phyloP scores from a whole-genome alignment of 1,140 invertebrate species.

The Megathymus violae region DNA sequence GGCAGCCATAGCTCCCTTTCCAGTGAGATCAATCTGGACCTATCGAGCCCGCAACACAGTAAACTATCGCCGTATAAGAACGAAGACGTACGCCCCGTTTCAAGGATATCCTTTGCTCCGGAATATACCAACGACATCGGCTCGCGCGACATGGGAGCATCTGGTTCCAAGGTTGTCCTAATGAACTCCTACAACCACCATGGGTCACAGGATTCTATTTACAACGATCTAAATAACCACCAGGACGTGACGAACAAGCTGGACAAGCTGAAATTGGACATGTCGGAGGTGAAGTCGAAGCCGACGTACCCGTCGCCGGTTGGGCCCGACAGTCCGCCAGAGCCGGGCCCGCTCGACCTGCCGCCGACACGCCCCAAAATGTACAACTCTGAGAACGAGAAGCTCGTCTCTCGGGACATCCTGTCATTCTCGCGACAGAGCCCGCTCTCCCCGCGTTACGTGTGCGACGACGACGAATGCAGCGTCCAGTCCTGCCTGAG shows the following conservation, averaged over 20 bases:
- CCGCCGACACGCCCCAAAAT: conserved; percentile 53
- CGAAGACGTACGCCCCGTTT: conserved; percentile 81
- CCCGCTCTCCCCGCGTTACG: conserved; percentile 86
- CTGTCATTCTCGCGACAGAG: conserved; percentile 63
- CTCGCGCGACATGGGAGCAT: conserved; percentile 65
- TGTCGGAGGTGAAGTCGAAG: conserved; percentile 62
- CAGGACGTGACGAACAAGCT: conserved; percentile 52
- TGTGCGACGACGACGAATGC: conserved; percentile 90
- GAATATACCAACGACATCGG: conserved; percentile 73
- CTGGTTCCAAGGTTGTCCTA: conserved; percentile 61
- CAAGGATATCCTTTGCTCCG: conserved; percentile 79
- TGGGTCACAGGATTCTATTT: conserved; percentile 37
- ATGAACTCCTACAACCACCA: conserved; percentile 66
- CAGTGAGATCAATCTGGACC: conserved; percentile 84
- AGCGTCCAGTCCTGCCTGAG: conserved; percentile 94
- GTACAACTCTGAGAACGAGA: conserved; percentile 51
- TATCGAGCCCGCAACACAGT: conserved; percentile 73
- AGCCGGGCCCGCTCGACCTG: conserved; percentile 27
- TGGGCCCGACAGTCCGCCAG: conserved; percentile 35
- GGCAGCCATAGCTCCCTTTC: conserved; percentile 81
- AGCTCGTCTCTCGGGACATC: conserved; percentile 48
- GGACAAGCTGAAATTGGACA: conserved; percentile 52
- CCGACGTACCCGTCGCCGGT: conserved; percentile 48
- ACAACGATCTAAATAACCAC: conserved; percentile 52
- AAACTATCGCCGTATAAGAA: conserved; percentile 63